Percentiles rank a stretch among this genome's conserved stretches.
These are phyloP conservation scores for Euthynnus affinis DNA, from an alignment of 2,797 vertebrate species.

Conservation along the genomic window DNA sequence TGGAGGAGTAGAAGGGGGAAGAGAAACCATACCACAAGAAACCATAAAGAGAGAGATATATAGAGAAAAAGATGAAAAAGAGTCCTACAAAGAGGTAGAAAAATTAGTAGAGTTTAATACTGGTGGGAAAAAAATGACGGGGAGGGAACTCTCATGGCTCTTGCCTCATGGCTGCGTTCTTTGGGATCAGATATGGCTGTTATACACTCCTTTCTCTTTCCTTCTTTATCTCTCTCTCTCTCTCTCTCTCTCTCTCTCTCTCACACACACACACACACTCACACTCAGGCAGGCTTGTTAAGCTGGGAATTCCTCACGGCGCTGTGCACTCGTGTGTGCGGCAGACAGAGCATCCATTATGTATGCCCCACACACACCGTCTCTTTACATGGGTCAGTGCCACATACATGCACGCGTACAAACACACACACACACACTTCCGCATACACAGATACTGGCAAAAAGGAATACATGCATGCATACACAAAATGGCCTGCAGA, in stretches of 20 bases:
- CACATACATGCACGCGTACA: conserved; percentile 32
- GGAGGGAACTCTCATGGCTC: conserved; percentile 27
- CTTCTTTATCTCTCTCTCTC: conserved; percentile 19
- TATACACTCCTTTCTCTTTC: conserved; percentile 26
- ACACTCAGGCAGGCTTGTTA: conserved; percentile 61
- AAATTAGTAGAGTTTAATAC: conserved; percentile 32
- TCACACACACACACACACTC: conserved; percentile 38
- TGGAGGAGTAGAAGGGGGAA: background rate
- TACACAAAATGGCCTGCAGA: conserved; percentile 65
- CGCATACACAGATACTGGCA: conserved; percentile 42
- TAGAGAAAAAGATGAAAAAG: background rate
- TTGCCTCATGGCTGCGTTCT: conserved; percentile 44
- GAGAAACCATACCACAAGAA: background rate
- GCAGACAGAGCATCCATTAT: conserved; percentile 79
- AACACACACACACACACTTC: conserved; percentile 22
- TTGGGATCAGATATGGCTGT: conserved; percentile 57
- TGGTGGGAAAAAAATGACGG: conserved; percentile 36
- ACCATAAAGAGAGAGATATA: conserved; percentile 12
- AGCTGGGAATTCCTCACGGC: conserved; percentile 72
- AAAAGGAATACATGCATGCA: conserved; percentile 45
- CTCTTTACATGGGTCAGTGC: conserved; percentile 81
- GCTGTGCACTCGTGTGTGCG: conserved; percentile 59
- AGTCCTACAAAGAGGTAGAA: conserved; percentile 12
- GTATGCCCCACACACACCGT: conserved; percentile 71
- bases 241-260: conserved; percentile 23